A percentile compares a stretch with the other conserved stretches of the same genome.
Conservation (phyloP, 1,140 invertebrate species). For the Drosophila repletoides region DNA sequence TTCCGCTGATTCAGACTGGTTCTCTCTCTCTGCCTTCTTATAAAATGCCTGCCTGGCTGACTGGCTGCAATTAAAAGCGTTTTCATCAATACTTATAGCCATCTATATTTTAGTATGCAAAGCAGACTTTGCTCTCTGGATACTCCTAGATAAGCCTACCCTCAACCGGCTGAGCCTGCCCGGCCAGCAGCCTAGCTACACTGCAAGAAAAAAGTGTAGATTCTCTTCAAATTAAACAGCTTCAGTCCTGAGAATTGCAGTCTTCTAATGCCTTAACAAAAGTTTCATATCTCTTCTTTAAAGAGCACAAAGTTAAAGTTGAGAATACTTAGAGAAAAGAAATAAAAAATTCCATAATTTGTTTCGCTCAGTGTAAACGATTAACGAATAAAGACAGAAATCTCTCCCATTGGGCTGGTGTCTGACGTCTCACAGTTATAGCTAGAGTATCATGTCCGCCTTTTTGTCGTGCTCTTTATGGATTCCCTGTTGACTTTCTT, state of each 20-base stretch:
- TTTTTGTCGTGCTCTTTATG: slow-evolving; percentile 37
- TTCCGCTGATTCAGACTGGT: background rate
- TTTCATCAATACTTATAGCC: slow-evolving; percentile 60
- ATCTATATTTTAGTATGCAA: slow-evolving; percentile 53
- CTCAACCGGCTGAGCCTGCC: no score
- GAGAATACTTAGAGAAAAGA: no score
- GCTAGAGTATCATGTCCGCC: slow-evolving; percentile 33
- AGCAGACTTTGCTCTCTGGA: slow-evolving; percentile 16
- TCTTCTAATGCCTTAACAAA: no score
- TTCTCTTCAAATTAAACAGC: no score
- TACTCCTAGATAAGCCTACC: no score
- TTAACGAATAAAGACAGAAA: slow-evolving; percentile 15
- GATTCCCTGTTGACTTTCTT: slow-evolving; percentile 19
- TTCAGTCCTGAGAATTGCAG: no score
- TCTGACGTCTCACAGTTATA: slow-evolving; percentile 5
- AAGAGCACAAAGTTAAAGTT: no score
- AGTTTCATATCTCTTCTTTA: no score
- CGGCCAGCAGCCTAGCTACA: no score
- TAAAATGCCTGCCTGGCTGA: background rate
- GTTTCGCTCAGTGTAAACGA: no score
- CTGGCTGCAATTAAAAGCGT: slow-evolving; percentile 68
- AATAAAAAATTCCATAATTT: no score
- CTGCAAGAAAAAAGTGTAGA: no score
- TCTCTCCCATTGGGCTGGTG: slow-evolving; percentile 47
- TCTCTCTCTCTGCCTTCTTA: background rate